Conservation (phyloP, 2,113 vertebrate genomes). For the Athene cunicularia region DNA sequence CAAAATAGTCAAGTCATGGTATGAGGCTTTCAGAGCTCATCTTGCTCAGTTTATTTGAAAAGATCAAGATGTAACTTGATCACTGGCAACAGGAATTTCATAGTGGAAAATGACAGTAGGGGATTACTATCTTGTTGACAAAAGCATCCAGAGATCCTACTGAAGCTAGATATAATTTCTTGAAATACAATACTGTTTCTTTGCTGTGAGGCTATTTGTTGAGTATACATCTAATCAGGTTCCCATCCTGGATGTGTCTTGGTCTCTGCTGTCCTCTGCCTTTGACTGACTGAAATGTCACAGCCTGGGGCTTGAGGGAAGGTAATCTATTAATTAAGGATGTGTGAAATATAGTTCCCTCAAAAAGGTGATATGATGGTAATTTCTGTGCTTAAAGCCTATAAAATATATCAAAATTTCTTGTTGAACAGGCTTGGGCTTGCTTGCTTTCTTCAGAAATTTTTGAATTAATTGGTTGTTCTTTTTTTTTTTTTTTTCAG, state of each 20-base stretch:
- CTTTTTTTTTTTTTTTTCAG: background rate
- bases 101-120: background rate
- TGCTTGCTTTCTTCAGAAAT: background rate
- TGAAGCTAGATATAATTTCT: background rate
- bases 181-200: background rate
- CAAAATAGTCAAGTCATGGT: background rate
- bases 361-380: background rate
- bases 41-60: background rate
- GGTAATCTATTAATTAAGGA: background rate
- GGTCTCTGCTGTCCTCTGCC: slow-evolving; percentile 4
- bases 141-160: background rate
- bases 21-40: background rate
- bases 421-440: background rate
- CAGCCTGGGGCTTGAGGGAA: background rate
- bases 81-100: background rate
- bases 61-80: background rate
- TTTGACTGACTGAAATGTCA: slow-evolving; percentile 11
- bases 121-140: background rate
- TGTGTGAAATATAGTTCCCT: background rate
- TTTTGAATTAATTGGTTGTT: background rate
- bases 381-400: background rate
- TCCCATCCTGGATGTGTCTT: background rate
- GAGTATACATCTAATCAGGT: background rate
- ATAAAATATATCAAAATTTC: background rate
- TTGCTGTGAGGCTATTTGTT: background rate